These are phyloP conservation scores for Drosophila kohkoa DNA, from an alignment of 1,140 invertebrate genomes.

Conservation along the genomic window DNA sequence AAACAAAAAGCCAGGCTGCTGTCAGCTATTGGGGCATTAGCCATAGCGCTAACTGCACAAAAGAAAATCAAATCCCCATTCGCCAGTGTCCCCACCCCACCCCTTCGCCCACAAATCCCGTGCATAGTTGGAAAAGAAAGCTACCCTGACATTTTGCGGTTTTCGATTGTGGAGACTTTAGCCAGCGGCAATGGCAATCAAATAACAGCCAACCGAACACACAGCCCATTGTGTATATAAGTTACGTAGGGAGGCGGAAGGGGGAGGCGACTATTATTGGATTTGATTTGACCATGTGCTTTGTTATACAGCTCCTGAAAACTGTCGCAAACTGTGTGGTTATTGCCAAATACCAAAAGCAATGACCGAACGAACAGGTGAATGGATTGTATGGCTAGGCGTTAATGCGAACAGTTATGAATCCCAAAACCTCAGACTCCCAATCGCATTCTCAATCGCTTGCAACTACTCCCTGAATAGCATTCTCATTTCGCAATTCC, in stretches of 20 bases:
- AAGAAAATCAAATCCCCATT: conserved; percentile 72
- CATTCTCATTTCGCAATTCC: not conserved
- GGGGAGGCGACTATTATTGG: conserved; percentile 35
- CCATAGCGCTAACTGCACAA: conserved; percentile 59
- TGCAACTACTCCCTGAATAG: not conserved
- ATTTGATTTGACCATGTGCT: conserved; percentile 66
- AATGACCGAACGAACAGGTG: conserved; percentile 3
- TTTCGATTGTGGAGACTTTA: conserved; percentile 63
- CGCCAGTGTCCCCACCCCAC: not conserved
- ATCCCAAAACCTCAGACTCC: conserved; percentile 13
- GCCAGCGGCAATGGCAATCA: conserved; percentile 63
- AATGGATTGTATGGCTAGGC: conserved; percentile 10
- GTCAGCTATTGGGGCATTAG: conserved; percentile 56
- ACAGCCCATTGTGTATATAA: conserved; percentile 26
- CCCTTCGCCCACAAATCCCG: conserved; percentile 8
- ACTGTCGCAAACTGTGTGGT: conserved; percentile 42
- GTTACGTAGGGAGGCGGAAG: no score
- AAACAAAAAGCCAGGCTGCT: conserved; percentile 61
- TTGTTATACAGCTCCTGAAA: conserved; percentile 42
- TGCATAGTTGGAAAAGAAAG: conserved; percentile 52
- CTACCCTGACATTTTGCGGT: conserved; percentile 74
- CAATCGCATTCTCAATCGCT: not conserved
- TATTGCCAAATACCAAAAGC: conserved; percentile 24
- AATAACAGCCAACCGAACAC: conserved; percentile 40
- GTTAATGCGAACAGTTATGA: conserved; percentile 34